phyloP scores from a whole-genome alignment of 2,797 vertebrate genomes.

The Pitangus sulphuratus region DNA sequence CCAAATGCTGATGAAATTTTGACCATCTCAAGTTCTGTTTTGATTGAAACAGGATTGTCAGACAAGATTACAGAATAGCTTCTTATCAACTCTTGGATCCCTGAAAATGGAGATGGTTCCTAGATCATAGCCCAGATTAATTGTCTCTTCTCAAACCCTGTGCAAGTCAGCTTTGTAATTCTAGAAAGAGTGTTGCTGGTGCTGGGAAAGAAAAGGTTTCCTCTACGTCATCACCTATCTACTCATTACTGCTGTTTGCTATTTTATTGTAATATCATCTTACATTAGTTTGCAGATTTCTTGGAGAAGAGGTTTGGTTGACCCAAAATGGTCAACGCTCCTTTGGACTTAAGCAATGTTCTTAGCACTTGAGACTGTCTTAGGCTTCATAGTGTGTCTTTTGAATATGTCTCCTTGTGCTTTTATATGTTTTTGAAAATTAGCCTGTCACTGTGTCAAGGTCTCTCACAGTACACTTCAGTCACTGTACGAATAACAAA shows the following conservation, averaged over 20 bases:
- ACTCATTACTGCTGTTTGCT: background rate
- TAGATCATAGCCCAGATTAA: background rate
- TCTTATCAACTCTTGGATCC: background rate
- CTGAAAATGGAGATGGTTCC: background rate
- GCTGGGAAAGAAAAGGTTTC: background rate
- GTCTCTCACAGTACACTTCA: background rate
- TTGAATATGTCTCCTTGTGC: background rate
- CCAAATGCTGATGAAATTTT: background rate
- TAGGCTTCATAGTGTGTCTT: background rate
- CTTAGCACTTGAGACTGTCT: background rate
- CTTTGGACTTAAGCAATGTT: background rate
- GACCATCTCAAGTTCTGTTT: background rate
- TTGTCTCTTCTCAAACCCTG: background rate
- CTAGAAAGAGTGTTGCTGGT: background rate
- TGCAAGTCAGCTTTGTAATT: background rate
- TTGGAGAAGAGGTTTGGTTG: background rate
- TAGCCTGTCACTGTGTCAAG: background rate
- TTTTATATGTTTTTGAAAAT: background rate
- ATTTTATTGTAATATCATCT: rapidly evolving
- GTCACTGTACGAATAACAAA: background rate
- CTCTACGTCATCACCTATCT: background rate
- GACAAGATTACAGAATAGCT: background rate
- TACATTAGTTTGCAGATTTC: background rate
- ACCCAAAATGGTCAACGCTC: rapidly evolving
- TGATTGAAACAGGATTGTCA: background rate